phyloP scores from a whole-genome alignment of 2,113 vertebrate species.

The Muntiacus muntjak region DNA sequence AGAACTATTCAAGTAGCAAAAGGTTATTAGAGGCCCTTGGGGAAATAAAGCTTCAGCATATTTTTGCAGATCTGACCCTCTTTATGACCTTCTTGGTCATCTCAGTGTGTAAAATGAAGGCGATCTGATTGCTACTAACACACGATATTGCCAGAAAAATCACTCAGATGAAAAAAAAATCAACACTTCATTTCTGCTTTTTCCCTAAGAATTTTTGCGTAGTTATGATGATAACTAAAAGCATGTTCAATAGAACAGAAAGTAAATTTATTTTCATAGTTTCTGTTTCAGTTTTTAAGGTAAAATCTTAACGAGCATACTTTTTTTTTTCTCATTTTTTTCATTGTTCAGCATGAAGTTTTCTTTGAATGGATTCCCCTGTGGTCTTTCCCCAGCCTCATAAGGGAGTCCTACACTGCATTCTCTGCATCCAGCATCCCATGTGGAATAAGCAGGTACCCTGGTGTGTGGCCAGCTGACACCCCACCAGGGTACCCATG shows the following conservation, averaged over 20 bases:
- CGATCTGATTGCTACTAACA: too few species aligned
- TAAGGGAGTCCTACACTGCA: rapidly evolving
- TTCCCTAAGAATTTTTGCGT: background rate
- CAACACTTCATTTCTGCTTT: background rate
- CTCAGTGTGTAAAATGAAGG: background rate
- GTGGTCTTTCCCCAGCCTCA: background rate
- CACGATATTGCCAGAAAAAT: background rate
- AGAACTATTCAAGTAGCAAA: background rate
- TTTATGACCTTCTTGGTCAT: background rate
- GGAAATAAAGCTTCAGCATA: rapidly evolving
- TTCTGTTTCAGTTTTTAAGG: background rate
- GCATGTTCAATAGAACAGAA: too few species aligned
- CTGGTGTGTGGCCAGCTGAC: background rate
- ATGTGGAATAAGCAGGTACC: background rate
- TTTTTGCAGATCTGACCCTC: background rate
- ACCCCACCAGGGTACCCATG: background rate
- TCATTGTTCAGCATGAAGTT: background rate
- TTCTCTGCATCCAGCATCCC: rapidly evolving
- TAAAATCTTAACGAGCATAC: background rate
- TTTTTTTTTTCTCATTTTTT: background rate
- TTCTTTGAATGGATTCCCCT: background rate
- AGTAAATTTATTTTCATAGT: background rate
- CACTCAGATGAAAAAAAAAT: background rate
- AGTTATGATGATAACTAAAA: background rate
- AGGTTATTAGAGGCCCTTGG: background rate